Base-by-base conservation (phyloP, 2,113 vertebrate genomes). In the Meles meles region DNA sequence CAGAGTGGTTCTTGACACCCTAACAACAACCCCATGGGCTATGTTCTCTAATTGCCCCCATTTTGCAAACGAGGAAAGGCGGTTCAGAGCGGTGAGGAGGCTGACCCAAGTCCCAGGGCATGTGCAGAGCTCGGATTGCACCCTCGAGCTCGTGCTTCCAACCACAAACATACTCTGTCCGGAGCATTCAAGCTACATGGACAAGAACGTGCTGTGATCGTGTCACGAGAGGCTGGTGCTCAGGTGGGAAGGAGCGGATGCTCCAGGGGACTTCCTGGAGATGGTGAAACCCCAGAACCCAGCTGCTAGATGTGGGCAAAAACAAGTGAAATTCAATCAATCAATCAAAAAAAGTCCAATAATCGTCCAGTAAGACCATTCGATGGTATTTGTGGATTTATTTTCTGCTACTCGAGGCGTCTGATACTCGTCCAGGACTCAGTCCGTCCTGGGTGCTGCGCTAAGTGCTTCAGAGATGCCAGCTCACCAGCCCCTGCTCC, bases 151-250 rank as follows among this genome's bases (percentile, higher is more conserved):
- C n/a, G 2, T 65, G 69, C 69, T 34, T 52, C 52, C 9, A 10
- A 49, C 7, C 23, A 1, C 52, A 25, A 4, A 25, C 39, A 1
- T 18, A 25, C 63, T 4, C 0, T 2, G 34, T 69, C 65, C 2
- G 1, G 17, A 14, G 52, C 34, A 2, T 47, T 65, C 37, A 27
- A 34, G 44, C 71, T 25, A 6, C 34, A 6, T 25, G 44, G 71
- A 59, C 57, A 39, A n/a, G 82, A 55, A 65, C 6, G 0, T 18
- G 13, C 39, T 5, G 0, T 49, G 39, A 1, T 63, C n/a, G 2
- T 55, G 9, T 55, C 15, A 52, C 44, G 31, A 25, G 69, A 65
- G 57, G 57, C 71, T 2, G 37, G 55, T 2, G 57, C n/a, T 63
- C 23, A 21, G 34, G 29, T 3, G 6, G 39, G 67, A 49, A 74